Percentiles rank a stretch among this genome's conserved stretches.
Evolutionary conservation across 2,113 vertebrate genomes (phyloP).

Genomic region (Quiscalus mexicanus): DNA sequence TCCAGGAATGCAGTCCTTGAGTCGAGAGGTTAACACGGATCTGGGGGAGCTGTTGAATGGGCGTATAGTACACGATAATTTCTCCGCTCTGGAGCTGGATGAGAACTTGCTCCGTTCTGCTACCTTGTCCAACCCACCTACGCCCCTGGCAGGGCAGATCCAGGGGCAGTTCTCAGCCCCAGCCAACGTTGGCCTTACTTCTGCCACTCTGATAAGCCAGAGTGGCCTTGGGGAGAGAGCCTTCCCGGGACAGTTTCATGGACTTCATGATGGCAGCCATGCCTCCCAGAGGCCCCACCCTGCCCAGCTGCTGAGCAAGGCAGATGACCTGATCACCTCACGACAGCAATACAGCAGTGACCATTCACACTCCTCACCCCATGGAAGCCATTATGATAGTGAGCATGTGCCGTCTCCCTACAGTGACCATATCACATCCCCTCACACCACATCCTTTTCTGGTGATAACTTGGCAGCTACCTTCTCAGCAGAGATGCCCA

Average conservation of each 20-base stretch:
- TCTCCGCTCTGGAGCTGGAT: constrained; percentile 92
- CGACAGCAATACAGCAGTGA: constrained; percentile 88
- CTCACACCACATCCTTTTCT: constrained; percentile 84
- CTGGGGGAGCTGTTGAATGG: constrained; percentile 92
- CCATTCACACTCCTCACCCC: constrained; percentile 87
- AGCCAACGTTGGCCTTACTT: constrained; percentile 85
- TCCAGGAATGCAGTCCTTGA: constrained; percentile 84
- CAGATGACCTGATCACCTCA: constrained; percentile 85
- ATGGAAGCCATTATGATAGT: constrained; percentile 94
- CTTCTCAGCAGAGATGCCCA: constrained; percentile 90
- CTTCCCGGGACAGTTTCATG: constrained; percentile 86
- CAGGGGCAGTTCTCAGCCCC: constrained; percentile 81
- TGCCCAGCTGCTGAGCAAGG: constrained; percentile 89
- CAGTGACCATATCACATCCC: constrained; percentile 94
- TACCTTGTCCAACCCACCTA: constrained; percentile 81
- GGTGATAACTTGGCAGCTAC: constrained; percentile 81
- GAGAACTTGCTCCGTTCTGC: constrained; percentile 92
- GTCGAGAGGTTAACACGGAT: constrained; percentile 82
- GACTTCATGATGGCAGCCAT: constrained; percentile 84
- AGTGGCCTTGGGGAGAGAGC: constrained; percentile 87
- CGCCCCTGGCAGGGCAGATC: constrained; percentile 84
- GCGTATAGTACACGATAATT: constrained; percentile 90
- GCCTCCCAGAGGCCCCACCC: constrained; percentile 85
- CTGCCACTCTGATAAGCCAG: constrained; percentile 85
- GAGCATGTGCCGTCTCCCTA: constrained; percentile 96